Base-by-base conservation (phyloP, 2,113 vertebrate genomes). In the Varanus komodoensis region DNA sequence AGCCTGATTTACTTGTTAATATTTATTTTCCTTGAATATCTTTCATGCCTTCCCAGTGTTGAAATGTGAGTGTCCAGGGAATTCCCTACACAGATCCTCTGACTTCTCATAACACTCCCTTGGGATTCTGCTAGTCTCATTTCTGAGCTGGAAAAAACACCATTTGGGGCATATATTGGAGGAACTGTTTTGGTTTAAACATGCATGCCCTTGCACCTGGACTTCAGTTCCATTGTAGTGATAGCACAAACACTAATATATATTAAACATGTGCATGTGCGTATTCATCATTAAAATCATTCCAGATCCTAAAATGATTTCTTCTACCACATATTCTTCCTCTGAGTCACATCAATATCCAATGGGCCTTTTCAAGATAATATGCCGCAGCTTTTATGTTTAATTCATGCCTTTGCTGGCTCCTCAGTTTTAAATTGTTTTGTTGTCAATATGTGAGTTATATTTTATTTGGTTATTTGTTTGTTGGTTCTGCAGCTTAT, bases 1-100 rank as follows among this genome's bases (percentile, higher is more conserved):
- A 64, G 86, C 48, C 86, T 86, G 57, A 90, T 90, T 78, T 85
- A 84, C 64, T 79, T 78, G 44, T 85, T 85, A 79, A 86, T 86
- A 48, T 90, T 84, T 77, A 61, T 80, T 64, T 54, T 71, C n/a
- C 61, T 84, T 54, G 68, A 82, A 73, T n/a, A 71, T 82, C 69
- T 75, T 74, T 57, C 50, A 52, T 34, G 84, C 29, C 19, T 88
- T 81, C 23, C 32, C 67, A 57, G 50, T 1, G 84, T 3, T 86
- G 64, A 83, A 89, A 48, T 11, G 19, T 64, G 52, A 48, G n/a
- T 12, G 27, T 64, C 34, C 69, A 80, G 87, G 44, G 87, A 71
- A 88, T 88, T 71, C 27, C 54, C 57, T 48, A 38, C 52, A 25
- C 44, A 48, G 34, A 77, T 25, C 23, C 14, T 52, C 27, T 80